These are phyloP conservation scores for Benitochromis conjunctus DNA, from an alignment of 2,113 vertebrate species.

Conservation along the genomic window DNA sequence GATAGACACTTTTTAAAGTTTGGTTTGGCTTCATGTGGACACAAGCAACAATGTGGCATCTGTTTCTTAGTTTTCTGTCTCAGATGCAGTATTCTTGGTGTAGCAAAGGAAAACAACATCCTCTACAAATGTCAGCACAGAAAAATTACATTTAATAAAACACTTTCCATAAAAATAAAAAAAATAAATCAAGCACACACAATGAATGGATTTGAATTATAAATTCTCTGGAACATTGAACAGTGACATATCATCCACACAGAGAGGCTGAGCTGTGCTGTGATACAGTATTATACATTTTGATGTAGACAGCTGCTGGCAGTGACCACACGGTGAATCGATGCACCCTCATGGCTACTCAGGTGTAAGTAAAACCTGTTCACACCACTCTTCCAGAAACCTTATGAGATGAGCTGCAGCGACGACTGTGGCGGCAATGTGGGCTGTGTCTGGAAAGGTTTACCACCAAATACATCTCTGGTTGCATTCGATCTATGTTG, in stretches of 20 bases:
- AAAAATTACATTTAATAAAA: not conserved
- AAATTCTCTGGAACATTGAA: not conserved
- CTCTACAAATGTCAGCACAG: conserved; percentile 1
- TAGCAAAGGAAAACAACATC: not conserved
- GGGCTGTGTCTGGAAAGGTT: not conserved
- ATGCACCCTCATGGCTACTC: not conserved
- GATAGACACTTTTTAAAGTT: not conserved
- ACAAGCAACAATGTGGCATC: not conserved
- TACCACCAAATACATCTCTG: not conserved
- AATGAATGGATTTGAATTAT: not conserved
- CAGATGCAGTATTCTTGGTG: not conserved
- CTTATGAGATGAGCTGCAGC: not conserved
- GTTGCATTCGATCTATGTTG: not conserved
- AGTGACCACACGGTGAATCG: not conserved
- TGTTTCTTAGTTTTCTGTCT: not conserved
- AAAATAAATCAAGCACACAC: not conserved
- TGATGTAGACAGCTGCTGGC: not conserved
- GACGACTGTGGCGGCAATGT: not conserved
- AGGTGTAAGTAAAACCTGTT: not conserved
- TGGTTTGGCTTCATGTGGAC: not conserved
- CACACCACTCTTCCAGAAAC: not conserved
- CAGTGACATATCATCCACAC: not conserved
- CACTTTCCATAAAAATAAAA: not conserved
- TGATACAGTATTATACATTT: not conserved
- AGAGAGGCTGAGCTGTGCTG: not conserved